Conservation (phyloP, 2,888 invertebrate species). For the Steinernema carpocapsae region DNA sequence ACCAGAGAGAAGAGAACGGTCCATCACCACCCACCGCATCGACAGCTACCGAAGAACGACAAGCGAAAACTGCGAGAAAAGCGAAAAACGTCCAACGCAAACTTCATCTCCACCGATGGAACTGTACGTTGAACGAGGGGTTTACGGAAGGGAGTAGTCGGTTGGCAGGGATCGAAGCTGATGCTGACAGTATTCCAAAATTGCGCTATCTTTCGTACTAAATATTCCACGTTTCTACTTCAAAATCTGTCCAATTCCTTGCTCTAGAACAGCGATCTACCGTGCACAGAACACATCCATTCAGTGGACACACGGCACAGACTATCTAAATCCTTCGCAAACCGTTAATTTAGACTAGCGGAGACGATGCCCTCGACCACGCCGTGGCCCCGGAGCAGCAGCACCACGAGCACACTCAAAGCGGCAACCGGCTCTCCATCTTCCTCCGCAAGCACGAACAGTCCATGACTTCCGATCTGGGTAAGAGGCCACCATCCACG, state of each 20-base stretch:
- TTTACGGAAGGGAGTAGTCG: not conserved
- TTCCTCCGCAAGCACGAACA: conserved; percentile 38
- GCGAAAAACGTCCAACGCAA: conserved; percentile 40
- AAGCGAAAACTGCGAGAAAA: conserved; percentile 47
- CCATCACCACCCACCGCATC: conserved; percentile 46
- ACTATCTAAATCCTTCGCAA: no score
- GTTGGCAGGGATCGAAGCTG: conserved; percentile 12
- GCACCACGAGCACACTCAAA: conserved; percentile 40
- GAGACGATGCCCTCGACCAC: conserved; percentile 40
- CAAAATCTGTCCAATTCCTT: no score
- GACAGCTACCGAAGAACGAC: conserved; percentile 34
- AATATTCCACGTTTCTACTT: no score
- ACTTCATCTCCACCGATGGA: conserved; percentile 45
- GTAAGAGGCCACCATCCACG: no score
- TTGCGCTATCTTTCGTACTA: no score
- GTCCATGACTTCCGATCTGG: conserved; percentile 42
- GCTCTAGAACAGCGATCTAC: no score
- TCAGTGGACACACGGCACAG: no score
- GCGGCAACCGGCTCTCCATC: conserved; percentile 42
- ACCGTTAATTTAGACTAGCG: conserved; percentile 39
- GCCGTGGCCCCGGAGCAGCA: not conserved
- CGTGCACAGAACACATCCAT: no score
- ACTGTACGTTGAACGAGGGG: conserved; percentile 35
- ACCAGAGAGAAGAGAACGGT: conserved; percentile 40
- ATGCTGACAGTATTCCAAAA: no score